Evolutionary conservation across 2,113 vertebrate genomes (phyloP), one percentile per base, ranked within the genome.

Genomic region (Thryonomys swinderianus): DNA sequence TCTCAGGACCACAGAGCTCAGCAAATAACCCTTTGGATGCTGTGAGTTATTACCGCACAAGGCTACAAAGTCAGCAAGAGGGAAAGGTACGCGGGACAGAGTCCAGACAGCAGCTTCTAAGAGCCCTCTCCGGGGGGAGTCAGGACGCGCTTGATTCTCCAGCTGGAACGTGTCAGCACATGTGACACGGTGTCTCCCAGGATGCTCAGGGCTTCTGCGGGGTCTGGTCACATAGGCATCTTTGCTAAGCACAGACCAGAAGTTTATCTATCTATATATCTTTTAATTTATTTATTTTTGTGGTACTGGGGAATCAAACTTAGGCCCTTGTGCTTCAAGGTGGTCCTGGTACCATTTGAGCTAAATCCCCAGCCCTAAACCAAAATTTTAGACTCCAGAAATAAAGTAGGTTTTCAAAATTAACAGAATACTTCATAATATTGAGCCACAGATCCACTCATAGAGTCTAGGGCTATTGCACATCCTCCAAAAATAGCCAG

Each of bases 11-110:
- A 78, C 45, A 57, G 57, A 64, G 37, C 76, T 76, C 84, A 94
- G 83, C 82, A 42, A 10, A 34, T 61, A 62, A 57, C 12, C 32
- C 37, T 21, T 62, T 9, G 57, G 55, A 61, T 12, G 2, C 27
- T 42, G 7, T 80, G 66, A 91, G 27, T 91, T 82, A 73, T 53
- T 80, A 48, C 2, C 69, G 23, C 13, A 64, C 66, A 78, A 83
- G 20, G 61, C 78, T 59, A 82, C 80, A 83, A 88, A 71, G n/a
- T 73, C 89, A 96, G 86, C 83, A 71, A 51, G 89, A 42, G 62
- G 74, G 88, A 62, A 57, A 62, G 17, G 7, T 2, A 1, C 48
- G 16, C 11, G 51, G 69, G 85, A 53, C 79, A 53, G 71, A 57
- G 78, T 82, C 82, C 83, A 55, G 55, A 25, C 45, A 55, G n/a